These are phyloP conservation scores for Teleiodes luculella DNA, from an alignment of 2,888 invertebrate genomes.

Conservation along the genomic window DNA sequence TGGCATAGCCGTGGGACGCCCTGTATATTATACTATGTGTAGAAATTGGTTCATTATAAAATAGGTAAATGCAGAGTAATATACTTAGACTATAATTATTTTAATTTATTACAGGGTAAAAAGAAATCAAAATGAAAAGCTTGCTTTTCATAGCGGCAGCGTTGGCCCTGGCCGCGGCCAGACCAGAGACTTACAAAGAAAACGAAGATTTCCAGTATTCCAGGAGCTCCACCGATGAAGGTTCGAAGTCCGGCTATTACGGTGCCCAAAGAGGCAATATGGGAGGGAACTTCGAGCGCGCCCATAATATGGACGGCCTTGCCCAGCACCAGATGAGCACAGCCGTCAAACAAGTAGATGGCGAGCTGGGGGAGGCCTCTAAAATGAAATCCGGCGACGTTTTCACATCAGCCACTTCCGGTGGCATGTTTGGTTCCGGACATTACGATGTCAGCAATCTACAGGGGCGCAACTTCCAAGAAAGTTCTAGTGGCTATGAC, in stretches of 20 bases:
- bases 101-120: conserved; percentile 36
- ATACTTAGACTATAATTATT: not conserved
- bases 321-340: conserved; percentile 72
- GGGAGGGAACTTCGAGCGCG: conserved; percentile 72
- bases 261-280: conserved; percentile 73
- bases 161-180: conserved; percentile 50
- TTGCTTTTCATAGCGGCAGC: conserved; percentile 48
- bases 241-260: conserved; percentile 64
- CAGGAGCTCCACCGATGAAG: conserved; percentile 70
- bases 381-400: conserved; percentile 59
- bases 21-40: no score
- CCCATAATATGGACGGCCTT: conserved; percentile 70
- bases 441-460: conserved; percentile 57
- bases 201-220: conserved; percentile 72
- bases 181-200: conserved; percentile 65
- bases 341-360: conserved; percentile 59
- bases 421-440: conserved; percentile 63
- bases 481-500: conserved; percentile 32
- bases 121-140: conserved; percentile 47
- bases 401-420: conserved; percentile 62
- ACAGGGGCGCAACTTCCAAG: conserved; percentile 63
- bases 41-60: no score
- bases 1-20: no score
- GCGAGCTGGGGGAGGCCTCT: conserved; percentile 63
- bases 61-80: no score